Conservation (phyloP, 2,113 vertebrate genomes). For the Myiopsitta monachus region DNA sequence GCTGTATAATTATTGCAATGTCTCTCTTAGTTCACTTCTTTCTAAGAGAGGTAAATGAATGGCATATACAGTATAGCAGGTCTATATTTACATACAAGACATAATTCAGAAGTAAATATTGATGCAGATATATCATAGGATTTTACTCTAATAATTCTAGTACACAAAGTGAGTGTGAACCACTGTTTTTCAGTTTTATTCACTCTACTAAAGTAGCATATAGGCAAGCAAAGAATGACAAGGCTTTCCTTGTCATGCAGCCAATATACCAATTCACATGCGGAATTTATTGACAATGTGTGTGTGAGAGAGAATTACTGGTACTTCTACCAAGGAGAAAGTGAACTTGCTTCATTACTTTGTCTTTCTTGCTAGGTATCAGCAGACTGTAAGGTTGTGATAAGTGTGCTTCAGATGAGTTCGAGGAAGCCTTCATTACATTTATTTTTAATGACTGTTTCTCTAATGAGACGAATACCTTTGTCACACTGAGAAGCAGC, state of each 20-base stretch:
- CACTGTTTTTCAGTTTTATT: neutral
- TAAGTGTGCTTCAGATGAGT: neutral
- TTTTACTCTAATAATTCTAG: neutral
- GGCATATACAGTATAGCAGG: neutral
- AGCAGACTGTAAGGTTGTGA: neutral
- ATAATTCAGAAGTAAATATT: neutral
- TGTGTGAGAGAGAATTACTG: neutral
- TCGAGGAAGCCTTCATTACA: neutral
- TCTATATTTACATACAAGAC: neutral
- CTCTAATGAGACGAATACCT: neutral
- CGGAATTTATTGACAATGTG: neutral
- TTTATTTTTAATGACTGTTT: conserved; percentile 9
- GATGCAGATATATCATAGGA: neutral
- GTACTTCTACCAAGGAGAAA: neutral
- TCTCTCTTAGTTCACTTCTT: neutral
- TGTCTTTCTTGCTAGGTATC: neutral
- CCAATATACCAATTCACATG: accelerated
- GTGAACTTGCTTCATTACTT: neutral
- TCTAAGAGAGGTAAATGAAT: neutral
- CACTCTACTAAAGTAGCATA: neutral
- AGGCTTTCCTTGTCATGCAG: neutral
- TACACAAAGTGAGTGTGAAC: neutral
- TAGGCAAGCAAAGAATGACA: neutral
- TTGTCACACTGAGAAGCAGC: neutral
- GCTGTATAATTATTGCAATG: neutral